phyloP scores from a whole-genome alignment of 2,888 invertebrate genomes.

The Ochropleura plecta region DNA sequence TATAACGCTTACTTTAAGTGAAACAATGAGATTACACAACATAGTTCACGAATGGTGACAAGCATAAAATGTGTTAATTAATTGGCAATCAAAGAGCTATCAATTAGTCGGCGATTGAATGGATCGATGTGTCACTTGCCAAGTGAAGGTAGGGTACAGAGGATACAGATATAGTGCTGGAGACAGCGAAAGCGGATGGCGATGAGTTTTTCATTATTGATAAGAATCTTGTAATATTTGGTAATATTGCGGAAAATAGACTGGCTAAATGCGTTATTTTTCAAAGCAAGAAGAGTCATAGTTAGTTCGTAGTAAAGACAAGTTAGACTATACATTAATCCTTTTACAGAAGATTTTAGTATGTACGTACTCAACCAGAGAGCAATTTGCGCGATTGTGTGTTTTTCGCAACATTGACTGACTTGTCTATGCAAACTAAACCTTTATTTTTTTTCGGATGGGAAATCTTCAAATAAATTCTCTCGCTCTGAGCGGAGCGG shows the following conservation, averaged over 20 bases:
- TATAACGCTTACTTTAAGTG: slow-evolving; percentile 8
- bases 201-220: not conserved
- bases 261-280: not conserved
- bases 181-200: slow-evolving; percentile 17
- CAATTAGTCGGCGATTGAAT: slow-evolving; percentile 57
- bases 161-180: slow-evolving; percentile 6
- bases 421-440: too few species aligned
- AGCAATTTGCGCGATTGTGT: not conserved
- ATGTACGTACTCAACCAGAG: not conserved
- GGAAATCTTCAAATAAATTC: too few species aligned
- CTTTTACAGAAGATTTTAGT: not conserved
- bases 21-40: slow-evolving; percentile 41
- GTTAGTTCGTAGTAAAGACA: not conserved
- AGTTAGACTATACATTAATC: not conserved
- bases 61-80: slow-evolving; percentile 47
- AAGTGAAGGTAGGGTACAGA: slow-evolving; percentile 27
- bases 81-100: slow-evolving; percentile 62
- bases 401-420: not conserved
- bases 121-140: slow-evolving; percentile 61
- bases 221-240: not conserved
- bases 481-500: too few species aligned
- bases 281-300: not conserved
- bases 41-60: slow-evolving; percentile 23
- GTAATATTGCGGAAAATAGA: not conserved
- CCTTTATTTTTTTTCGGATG: too few species aligned